Percentiles rank a stretch among this genome's conserved stretches.
phyloP scores from a whole-genome alignment of 2,113 vertebrate species.

The Rhinoptilus africanus region DNA sequence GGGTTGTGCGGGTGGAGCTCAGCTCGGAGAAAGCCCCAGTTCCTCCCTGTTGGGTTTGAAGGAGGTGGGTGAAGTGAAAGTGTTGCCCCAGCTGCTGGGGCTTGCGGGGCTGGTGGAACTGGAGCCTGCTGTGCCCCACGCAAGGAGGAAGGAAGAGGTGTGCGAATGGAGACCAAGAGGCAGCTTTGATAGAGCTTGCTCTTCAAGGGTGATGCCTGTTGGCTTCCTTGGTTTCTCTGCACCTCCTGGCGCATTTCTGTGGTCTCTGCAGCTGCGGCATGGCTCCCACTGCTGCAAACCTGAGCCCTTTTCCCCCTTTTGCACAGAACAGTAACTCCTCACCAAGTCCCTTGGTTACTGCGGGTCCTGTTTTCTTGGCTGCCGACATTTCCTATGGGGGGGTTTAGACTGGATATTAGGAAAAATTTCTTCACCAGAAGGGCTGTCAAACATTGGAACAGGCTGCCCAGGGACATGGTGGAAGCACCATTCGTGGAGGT shows the following conservation, averaged over 20 bases:
- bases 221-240: not conserved
- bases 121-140: accelerated
- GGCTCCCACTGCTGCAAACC: not conserved
- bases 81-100: not conserved
- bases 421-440: not conserved
- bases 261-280: not conserved
- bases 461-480: not conserved
- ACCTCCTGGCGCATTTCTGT: not conserved
- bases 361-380: not conserved
- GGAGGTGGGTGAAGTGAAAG: not conserved
- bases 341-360: not conserved
- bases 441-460: not conserved
- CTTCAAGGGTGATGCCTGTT: not conserved
- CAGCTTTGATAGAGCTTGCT: not conserved
- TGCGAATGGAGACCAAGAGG: not conserved
- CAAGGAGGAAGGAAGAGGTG: not conserved
- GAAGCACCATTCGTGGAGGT: not conserved
- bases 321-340: not conserved
- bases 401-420: not conserved
- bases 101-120: not conserved
- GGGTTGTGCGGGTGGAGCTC: not conserved
- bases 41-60: not conserved
- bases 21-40: not conserved
- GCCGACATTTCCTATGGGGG: not conserved
- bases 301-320: not conserved